Conservation (phyloP, 2,797 vertebrate genomes). For the Clarias platycephalus region DNA sequence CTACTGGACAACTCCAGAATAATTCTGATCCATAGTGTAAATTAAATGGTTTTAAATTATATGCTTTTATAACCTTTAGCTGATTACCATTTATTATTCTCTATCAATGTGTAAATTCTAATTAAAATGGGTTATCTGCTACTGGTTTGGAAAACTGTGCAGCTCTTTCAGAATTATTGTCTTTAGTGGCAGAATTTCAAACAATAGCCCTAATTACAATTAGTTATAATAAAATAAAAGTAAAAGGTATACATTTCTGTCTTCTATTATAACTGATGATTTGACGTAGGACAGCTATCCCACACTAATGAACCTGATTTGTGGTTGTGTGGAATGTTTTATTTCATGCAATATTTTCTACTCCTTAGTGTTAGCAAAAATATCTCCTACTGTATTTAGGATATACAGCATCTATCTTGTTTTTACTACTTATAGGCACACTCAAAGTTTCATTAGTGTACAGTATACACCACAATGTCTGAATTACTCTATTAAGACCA, state of each 20-base stretch:
- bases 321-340: not conserved
- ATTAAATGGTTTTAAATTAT: too few relatives aligned
- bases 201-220: not conserved
- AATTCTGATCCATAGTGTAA: not conserved
- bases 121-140: not conserved
- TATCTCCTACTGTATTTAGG: too few relatives aligned
- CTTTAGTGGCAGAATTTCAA: not conserved
- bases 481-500: not conserved
- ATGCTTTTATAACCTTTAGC: not conserved
- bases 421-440: not conserved
- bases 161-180: not conserved
- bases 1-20: not conserved
- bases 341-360: too few relatives aligned
- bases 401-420: too few relatives aligned
- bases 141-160: not conserved
- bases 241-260: not conserved
- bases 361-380: too few relatives aligned
- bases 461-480: not conserved
- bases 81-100: not conserved
- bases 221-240: slow-evolving; percentile 1
- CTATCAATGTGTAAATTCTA: not conserved
- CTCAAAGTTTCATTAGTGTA: not conserved
- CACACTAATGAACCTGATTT: not conserved
- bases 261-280: not conserved
- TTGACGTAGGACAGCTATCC: not conserved